Evolutionary conservation across 2,888 invertebrate species (phyloP).

Genomic region (Cenopis cana): DNA sequence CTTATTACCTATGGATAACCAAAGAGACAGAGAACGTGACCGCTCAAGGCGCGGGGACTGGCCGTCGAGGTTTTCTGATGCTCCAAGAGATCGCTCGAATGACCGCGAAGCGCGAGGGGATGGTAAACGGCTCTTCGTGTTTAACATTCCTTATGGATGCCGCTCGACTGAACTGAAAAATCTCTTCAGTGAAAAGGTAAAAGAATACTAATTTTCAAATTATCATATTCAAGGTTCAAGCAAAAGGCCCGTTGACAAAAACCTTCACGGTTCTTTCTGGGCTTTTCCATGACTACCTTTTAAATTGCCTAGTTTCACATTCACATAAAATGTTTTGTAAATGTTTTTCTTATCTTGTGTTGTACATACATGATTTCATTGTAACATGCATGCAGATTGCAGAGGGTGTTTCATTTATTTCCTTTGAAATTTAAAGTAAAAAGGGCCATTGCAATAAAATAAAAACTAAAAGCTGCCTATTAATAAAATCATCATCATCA

Average conservation of each 20-base stretch:
- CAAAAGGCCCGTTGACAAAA: background rate
- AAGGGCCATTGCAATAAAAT: too few species aligned
- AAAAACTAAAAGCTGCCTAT: too few species aligned
- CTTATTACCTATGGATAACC: conserved; percentile 65
- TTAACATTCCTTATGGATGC: conserved; percentile 98
- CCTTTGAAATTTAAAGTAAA: too few species aligned
- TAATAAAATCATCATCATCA: too few species aligned
- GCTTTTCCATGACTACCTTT: too few species aligned
- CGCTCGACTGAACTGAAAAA: conserved; percentile 99
- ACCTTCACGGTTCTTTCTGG: too few species aligned
- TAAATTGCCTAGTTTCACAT: too few species aligned
- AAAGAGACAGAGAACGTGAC: conserved; percentile 84
- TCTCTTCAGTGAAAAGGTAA: conserved; percentile 90
- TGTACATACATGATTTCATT: too few species aligned
- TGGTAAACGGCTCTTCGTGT: conserved; percentile 90
- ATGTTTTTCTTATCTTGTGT: too few species aligned
- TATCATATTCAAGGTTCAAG: background rate
- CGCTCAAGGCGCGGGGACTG: conserved; percentile 87
- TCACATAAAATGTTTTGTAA: too few species aligned
- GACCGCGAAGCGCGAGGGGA: conserved; percentile 69
- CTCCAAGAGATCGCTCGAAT: conserved; percentile 73
- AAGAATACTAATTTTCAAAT: conserved; percentile 27
- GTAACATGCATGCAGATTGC: too few species aligned
- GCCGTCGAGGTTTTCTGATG: conserved; percentile 86
- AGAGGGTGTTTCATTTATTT: too few species aligned